phyloP scores from a whole-genome alignment of 64 coral and sea anemone genomes.

The Montipora sp. region DNA sequence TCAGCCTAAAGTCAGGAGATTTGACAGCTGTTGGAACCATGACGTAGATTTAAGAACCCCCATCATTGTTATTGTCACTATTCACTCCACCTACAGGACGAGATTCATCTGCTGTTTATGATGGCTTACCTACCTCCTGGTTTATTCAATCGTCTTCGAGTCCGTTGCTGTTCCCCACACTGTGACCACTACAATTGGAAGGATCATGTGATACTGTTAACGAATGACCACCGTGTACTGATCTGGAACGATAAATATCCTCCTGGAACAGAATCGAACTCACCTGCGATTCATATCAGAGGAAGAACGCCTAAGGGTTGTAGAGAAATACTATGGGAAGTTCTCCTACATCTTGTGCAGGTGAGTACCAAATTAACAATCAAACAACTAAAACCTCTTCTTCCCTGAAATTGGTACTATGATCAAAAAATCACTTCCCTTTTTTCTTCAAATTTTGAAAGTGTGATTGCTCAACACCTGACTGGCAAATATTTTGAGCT shows the following conservation, averaged over 20 bases:
- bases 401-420: no score
- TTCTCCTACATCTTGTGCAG: constrained; percentile 45
- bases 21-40: no score
- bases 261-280: background rate
- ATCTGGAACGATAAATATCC: constrained; percentile 16
- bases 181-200: constrained; percentile 54
- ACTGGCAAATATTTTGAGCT: no score
- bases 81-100: constrained; percentile 23
- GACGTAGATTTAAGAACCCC: no score
- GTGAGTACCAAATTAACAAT: background rate
- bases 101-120: constrained; percentile 53
- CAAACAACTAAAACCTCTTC: no score
- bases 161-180: constrained; percentile 54
- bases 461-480: no score
- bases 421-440: no score
- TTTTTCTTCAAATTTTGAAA: no score
- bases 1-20: no score
- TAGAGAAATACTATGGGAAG: constrained; percentile 34
- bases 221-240: background rate
- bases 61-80: background rate
- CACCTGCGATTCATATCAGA: constrained; percentile 40
- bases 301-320: constrained; percentile 11
- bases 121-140: constrained; percentile 59
- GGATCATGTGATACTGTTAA: constrained; percentile 40
- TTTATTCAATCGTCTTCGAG: constrained; percentile 71